These are phyloP conservation scores for Erebia epiphron DNA, from an alignment of 2,888 invertebrate genomes.

Conservation along the genomic window DNA sequence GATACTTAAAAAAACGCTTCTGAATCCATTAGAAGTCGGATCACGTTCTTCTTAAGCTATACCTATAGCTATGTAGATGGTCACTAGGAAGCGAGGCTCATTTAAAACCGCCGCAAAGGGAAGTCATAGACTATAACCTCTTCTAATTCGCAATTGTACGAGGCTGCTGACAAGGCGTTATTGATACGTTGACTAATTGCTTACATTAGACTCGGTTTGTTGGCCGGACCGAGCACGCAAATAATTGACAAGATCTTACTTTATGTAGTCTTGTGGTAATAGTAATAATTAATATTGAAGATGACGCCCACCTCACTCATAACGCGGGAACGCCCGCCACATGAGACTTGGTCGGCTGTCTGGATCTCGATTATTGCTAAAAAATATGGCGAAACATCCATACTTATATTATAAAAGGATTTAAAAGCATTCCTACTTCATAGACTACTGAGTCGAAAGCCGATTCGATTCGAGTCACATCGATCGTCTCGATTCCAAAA, in stretches of 20 bases:
- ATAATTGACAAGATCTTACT: conserved; percentile 50
- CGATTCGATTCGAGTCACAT: neutral
- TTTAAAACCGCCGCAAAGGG: conserved; percentile 32
- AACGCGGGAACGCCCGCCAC: too few relatives aligned
- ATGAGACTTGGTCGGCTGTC: too few relatives aligned
- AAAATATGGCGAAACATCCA: too few relatives aligned
- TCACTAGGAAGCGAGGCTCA: conserved; percentile 34
- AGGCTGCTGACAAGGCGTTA: conserved; percentile 66
- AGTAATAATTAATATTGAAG: too few relatives aligned
- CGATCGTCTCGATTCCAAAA: conserved; percentile 2
- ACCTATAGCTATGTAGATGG: conserved; percentile 27
- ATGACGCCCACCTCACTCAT: too few relatives aligned
- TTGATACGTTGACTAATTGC: conserved; percentile 73
- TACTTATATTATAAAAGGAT: too few relatives aligned
- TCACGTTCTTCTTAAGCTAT: conserved; percentile 37
- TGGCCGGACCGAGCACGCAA: conserved; percentile 64
- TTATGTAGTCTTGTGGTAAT: neutral
- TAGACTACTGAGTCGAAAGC: conserved; percentile 5
- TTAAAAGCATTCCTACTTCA: conserved; percentile 14
- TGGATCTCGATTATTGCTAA: too few relatives aligned
- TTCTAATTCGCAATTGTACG: conserved; percentile 35
- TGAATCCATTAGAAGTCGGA: conserved; percentile 36
- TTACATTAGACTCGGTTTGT: conserved; percentile 67
- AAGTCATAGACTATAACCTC: conserved; percentile 21
- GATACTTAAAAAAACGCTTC: neutral